These are phyloP conservation scores for Camponotus fellah DNA, from an alignment of 2,888 invertebrate genomes.

Conservation along the genomic window DNA sequence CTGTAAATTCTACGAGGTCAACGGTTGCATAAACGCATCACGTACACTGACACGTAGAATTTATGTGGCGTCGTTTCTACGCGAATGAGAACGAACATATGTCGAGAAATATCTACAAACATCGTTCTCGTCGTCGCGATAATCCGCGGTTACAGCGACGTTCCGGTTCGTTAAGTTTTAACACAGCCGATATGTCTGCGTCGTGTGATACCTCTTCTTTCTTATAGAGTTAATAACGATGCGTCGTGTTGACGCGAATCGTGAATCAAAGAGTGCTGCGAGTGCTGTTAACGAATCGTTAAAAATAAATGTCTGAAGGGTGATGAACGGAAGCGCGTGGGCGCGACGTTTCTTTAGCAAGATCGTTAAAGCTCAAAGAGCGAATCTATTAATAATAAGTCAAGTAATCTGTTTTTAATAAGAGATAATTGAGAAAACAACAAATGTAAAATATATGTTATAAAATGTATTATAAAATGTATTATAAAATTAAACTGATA, in stretches of 20 bases:
- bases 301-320: slow-evolving; percentile 47
- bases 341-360: background rate
- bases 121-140: slow-evolving; percentile 13
- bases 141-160: slow-evolving; percentile 12
- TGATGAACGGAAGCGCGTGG: slow-evolving; percentile 34
- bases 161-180: slow-evolving; percentile 48
- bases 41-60: background rate
- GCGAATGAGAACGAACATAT: background rate
- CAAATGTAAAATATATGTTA: background rate
- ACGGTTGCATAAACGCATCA: slow-evolving; percentile 52
- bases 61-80: background rate
- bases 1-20: slow-evolving; percentile 9
- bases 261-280: slow-evolving; percentile 28
- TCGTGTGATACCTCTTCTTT: slow-evolving; percentile 21
- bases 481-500: background rate
- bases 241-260: slow-evolving; percentile 12
- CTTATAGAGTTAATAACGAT: slow-evolving; percentile 37
- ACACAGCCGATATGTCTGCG: slow-evolving; percentile 34
- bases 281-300: slow-evolving; percentile 43
- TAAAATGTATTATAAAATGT: slow-evolving; percentile 3
- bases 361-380: background rate
- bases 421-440: background rate
- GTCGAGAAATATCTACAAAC: background rate
- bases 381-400: slow-evolving; percentile 7
- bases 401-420: slow-evolving; percentile 5